Evolutionary conservation across 2,113 vertebrate species (phyloP), one percentile per base, ranked within the genome.

Genomic region (Tychaedon coryphoeus): DNA sequence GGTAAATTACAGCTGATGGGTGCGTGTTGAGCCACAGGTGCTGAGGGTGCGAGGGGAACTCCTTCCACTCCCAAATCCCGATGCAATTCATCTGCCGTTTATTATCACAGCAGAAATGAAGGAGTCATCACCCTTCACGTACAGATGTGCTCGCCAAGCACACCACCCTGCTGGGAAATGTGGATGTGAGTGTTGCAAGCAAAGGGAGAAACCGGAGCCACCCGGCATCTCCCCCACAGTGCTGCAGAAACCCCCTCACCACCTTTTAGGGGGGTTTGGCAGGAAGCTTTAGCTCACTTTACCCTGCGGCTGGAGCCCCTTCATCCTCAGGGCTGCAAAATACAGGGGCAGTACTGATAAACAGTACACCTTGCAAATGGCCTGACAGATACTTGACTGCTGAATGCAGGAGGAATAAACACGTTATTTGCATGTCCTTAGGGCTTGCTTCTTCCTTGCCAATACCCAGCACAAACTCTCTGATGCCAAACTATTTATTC

Each of bases 221-320:
- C 4, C 6, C 0, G 0, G 1, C 47, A 36, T 29, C 2, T 1
- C 50, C 23, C 5, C 22, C 3, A 1, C 22, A 0, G 1, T 25
- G 58, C 43, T 53, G 69, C 72, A 66, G n/a, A 40, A 61, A 2
- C 8, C 19, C 31, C 2, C 33, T 10, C 17, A 5, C 0, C 0
- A 34, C 51, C 11, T 50, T 80, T 18, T 6, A 15, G 31, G 5
- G 26, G 40, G 29, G 1, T 15, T 25, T 42, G 34, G 20, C 51
- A 66, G 54, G 64, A 33, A n/a, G 8, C 5, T 91, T 82, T n/a
- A 13, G 17, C 33, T 54, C 71, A 62, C 33, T 65, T 50, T 6
- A 20, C 15, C 8, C 51, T 40, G 43, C 26, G 56, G 31, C 47
- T 72, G 6, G 34, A 67, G 28, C 42, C 42, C 26, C 0, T 0